A percentile compares a stretch with the other conserved stretches of the same genome.
These are phyloP conservation scores for Macrosteles quadrilineatus DNA, from an alignment of 1,140 invertebrate genomes.

Conservation along the genomic window DNA sequence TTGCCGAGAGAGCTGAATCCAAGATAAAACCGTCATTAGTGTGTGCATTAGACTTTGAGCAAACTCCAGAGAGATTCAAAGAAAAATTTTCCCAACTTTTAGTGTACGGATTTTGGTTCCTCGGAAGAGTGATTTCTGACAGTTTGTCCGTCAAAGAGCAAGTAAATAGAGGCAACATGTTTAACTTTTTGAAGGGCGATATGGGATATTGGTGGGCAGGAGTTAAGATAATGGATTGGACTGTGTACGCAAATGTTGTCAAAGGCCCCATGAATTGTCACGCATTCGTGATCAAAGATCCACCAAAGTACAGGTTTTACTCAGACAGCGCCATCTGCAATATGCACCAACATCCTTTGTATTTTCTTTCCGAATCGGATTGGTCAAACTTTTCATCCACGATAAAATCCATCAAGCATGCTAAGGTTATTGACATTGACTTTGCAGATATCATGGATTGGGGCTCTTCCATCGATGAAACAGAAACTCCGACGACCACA, in stretches of 20 bases:
- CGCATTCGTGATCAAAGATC: not conserved
- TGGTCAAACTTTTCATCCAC: slow-evolving; percentile 28
- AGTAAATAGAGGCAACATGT: slow-evolving; percentile 34
- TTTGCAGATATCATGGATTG: too few relatives aligned
- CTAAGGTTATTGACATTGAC: too few relatives aligned
- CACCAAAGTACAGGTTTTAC: not conserved
- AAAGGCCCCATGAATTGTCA: not conserved
- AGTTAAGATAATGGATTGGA: slow-evolving; percentile 36
- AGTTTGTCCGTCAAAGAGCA: slow-evolving; percentile 31
- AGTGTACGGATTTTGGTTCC: slow-evolving; percentile 32
- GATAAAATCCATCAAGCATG: not conserved
- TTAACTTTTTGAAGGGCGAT: slow-evolving; percentile 33
- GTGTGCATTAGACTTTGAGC: not conserved
- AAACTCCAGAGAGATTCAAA: slow-evolving; percentile 23
- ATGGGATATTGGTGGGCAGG: slow-evolving; percentile 38
- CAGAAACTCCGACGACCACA: too few relatives aligned
- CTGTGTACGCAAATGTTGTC: slow-evolving; percentile 19
- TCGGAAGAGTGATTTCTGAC: slow-evolving; percentile 32
- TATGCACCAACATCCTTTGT: slow-evolving; percentile 24
- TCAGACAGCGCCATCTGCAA: slow-evolving; percentile 15
- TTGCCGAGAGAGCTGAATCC: slow-evolving; percentile 30
- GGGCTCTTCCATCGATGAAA: too few relatives aligned
- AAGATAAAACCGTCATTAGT: slow-evolving; percentile 27
- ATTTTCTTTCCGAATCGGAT: slow-evolving; percentile 29
- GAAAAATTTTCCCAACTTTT: slow-evolving; percentile 29